Evolutionary conservation across 2,888 invertebrate species (phyloP).

Genomic region (Hylaea fasciaria): DNA sequence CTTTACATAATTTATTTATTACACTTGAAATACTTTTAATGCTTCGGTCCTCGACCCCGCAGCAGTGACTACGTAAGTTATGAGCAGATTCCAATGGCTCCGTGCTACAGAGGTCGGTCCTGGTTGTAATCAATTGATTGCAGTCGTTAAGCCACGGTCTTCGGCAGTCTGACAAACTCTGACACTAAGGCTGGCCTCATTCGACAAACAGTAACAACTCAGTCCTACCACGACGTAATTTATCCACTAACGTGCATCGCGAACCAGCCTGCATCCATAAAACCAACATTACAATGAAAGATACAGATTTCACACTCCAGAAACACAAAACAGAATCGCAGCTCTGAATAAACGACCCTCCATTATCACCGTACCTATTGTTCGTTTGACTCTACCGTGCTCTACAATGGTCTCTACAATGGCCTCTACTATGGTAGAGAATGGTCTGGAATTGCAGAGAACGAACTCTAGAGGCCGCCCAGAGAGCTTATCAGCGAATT

Average conservation of each 20-base stretch:
- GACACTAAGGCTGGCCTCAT: no score
- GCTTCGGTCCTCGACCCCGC: no score
- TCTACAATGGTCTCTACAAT: constrained; percentile 8
- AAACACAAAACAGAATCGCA: constrained; percentile 23
- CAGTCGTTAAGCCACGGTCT: no score
- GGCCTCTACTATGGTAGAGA: constrained; percentile 3
- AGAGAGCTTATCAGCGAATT: constrained; percentile 50
- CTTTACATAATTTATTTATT: no score
- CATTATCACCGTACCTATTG: constrained; percentile 35
- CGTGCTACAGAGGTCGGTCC: no score
- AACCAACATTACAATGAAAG: constrained; percentile 24
- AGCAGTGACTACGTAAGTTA: no score
- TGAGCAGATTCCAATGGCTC: no score
- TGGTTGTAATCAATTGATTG: no score
- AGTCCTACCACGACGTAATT: no score
- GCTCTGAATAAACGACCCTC: constrained; percentile 32
- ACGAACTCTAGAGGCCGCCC: constrained; percentile 14
- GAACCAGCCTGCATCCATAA: constrained; percentile 3
- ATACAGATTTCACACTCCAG: constrained; percentile 29
- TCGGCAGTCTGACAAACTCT: no score
- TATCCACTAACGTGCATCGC: neutral
- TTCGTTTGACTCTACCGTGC: constrained; percentile 35
- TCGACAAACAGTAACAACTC: no score
- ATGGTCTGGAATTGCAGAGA: constrained; percentile 3
- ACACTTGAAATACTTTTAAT: no score